A percentile compares a stretch with the other conserved stretches of the same genome.
Conservation (phyloP, 2,888 invertebrate genomes). For the Luperina testacea region DNA sequence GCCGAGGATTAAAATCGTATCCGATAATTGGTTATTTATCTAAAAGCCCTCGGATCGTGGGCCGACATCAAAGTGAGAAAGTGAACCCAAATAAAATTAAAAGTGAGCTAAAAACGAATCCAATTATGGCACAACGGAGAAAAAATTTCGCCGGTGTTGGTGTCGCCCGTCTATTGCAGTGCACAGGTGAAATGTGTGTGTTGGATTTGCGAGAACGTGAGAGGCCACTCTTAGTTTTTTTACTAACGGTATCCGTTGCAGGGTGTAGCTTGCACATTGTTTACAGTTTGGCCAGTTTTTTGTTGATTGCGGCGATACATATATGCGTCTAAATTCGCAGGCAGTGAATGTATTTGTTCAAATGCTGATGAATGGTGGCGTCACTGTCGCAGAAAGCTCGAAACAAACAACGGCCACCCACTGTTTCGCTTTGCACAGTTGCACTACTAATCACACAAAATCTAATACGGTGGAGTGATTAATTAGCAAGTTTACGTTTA, state of each 20-base stretch:
- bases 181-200: conserved; percentile 62
- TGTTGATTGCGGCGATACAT: conserved; percentile 55
- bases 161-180: conserved; percentile 64
- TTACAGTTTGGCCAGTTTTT: conserved; percentile 45
- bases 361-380: conserved; percentile 27
- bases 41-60: conserved; percentile 78
- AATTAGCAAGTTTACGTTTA: background rate
- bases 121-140: conserved; percentile 84
- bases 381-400: conserved; percentile 12
- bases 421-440: conserved; percentile 24
- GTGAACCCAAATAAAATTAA: conserved; percentile 87
- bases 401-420: conserved; percentile 11
- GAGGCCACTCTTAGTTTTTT: conserved; percentile 50
- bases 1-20: conserved; percentile 79
- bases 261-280: conserved; percentile 34
- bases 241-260: conserved; percentile 32
- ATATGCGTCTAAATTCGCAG: conserved; percentile 27
- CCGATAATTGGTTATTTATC: conserved; percentile 88
- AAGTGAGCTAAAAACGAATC: conserved; percentile 85
- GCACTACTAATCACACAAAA: conserved; percentile 31
- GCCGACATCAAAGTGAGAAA: conserved; percentile 84
- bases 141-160: conserved; percentile 72
- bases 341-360: conserved; percentile 28
- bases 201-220: conserved; percentile 62
- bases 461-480: conserved; percentile 18